Evolutionary conservation across 2,888 invertebrate genomes (phyloP).

Genomic region (Heteromurus nitidus): DNA sequence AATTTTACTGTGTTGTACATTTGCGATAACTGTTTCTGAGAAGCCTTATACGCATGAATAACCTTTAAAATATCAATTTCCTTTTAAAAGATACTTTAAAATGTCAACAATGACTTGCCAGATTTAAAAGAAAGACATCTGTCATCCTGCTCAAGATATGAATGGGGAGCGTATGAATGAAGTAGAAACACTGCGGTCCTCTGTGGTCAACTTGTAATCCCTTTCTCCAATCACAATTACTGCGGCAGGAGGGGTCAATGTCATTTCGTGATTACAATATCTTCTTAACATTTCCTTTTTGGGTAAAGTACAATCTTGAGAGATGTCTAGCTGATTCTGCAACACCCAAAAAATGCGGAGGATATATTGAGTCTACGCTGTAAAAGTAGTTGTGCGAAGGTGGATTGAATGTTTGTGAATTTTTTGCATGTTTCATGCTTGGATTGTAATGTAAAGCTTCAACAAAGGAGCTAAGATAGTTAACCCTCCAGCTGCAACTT

Average conservation of each 20-base stretch:
- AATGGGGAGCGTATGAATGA: too few species aligned
- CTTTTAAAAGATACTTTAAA: not conserved
- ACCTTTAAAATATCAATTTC: not conserved
- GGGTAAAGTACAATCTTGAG: not conserved
- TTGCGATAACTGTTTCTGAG: not conserved
- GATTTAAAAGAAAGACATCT: conserved; percentile 2
- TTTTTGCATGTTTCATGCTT: not conserved
- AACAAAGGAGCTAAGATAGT: too few species aligned
- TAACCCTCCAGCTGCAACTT: too few species aligned
- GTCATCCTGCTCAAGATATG: too few species aligned
- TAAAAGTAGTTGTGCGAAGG: too few species aligned
- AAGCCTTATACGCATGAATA: conserved; percentile 6
- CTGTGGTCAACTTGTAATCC: too few species aligned
- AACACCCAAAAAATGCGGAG: conserved; percentile 5
- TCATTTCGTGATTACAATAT: not conserved
- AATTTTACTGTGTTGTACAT: too few species aligned
- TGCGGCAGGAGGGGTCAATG: conserved; percentile 31
- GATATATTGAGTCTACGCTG: too few species aligned
- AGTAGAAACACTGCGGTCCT: too few species aligned
- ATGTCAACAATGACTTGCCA: not conserved
- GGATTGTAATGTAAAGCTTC: too few species aligned
- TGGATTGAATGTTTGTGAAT: too few species aligned
- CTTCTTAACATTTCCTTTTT: conserved; percentile 40
- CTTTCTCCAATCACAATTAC: not conserved
- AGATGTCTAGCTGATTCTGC: conserved; percentile 1